A percentile compares a stretch with the other conserved stretches of the same genome.
These are phyloP conservation scores for Rhabdomys pumilio DNA, from an alignment of 2,797 vertebrate genomes.

Conservation along the genomic window DNA sequence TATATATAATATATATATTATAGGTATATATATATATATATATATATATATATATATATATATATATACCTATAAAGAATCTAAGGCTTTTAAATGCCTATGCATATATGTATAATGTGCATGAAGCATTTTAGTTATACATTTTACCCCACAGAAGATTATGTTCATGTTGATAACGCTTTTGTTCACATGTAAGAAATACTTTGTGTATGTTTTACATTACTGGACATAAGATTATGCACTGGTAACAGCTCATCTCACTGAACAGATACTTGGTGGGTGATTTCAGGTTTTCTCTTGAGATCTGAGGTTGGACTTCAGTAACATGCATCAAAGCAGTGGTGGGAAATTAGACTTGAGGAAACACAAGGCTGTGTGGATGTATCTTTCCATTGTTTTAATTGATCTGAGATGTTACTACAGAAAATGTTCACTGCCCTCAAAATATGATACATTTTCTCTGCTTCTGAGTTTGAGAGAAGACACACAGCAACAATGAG, in stretches of 20 bases:
- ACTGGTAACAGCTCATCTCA: not conserved
- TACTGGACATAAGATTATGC: not conserved
- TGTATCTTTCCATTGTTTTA: not conserved
- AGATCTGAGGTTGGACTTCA: not conserved
- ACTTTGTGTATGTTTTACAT: not conserved
- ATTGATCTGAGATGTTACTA: not conserved
- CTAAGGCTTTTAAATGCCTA: not conserved
- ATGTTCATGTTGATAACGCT: not conserved
- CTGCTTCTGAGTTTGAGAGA: not conserved
- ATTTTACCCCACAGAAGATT: no score
- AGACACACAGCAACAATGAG: conserved; percentile 4
- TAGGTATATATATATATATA: no score
- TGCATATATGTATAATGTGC: not conserved
- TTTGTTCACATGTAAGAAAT: not conserved
- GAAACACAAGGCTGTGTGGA: not conserved
- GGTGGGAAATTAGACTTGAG: not conserved
- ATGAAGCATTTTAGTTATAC: not conserved
- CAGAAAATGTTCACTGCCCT: not conserved
- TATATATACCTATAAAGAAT: not conserved
- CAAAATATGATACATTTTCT: not conserved
- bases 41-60: not conserved
- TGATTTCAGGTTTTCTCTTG: not conserved
- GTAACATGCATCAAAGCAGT: not conserved
- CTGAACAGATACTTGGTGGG: not conserved
- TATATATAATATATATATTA: no score